phyloP scores from a whole-genome alignment of 1,140 invertebrate genomes.

The Lepidurus apus region DNA sequence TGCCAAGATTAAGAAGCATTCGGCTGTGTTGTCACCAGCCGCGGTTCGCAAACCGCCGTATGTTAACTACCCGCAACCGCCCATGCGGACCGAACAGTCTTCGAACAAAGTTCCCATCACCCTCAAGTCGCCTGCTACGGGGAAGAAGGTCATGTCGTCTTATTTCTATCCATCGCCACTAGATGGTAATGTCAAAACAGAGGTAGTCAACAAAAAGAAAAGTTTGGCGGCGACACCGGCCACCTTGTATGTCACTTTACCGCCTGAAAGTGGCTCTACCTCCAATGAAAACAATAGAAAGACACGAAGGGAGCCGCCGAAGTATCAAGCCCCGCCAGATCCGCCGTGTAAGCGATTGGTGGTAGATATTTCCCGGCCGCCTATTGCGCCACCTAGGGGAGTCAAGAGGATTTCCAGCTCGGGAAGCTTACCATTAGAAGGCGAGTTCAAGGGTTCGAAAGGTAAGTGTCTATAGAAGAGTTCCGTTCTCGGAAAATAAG shows the following conservation, averaged over 20 bases:
- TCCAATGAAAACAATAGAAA: neutral
- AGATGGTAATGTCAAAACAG: neutral
- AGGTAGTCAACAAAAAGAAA: neutral
- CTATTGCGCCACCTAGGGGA: slow-evolving; percentile 27
- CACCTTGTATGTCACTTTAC: neutral
- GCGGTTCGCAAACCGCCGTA: neutral
- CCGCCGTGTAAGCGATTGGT: slow-evolving; percentile 26
- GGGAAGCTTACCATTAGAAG: slow-evolving; percentile 22
- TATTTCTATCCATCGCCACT: slow-evolving; percentile 23
- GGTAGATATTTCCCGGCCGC: neutral
- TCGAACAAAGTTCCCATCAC: neutral
- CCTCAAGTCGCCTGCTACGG: neutral
- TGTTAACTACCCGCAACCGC: slow-evolving; percentile 26
- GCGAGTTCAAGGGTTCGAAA: neutral
- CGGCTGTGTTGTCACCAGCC: neutral
- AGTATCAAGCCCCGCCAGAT: slow-evolving; percentile 31
- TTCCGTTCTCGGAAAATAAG: no score
- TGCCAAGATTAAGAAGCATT: slow-evolving; percentile 27
- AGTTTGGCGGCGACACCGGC: neutral
- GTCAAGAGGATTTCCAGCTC: slow-evolving; percentile 15
- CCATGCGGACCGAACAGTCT: neutral
- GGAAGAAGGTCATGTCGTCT: slow-evolving; percentile 20
- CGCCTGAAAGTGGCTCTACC: neutral
- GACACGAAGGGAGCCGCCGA: slow-evolving; percentile 20
- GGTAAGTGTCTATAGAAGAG: neutral